Base-by-base conservation (phyloP, 35 echinoderm and acorn worm species). In the Lytechinus pictus region DNA sequence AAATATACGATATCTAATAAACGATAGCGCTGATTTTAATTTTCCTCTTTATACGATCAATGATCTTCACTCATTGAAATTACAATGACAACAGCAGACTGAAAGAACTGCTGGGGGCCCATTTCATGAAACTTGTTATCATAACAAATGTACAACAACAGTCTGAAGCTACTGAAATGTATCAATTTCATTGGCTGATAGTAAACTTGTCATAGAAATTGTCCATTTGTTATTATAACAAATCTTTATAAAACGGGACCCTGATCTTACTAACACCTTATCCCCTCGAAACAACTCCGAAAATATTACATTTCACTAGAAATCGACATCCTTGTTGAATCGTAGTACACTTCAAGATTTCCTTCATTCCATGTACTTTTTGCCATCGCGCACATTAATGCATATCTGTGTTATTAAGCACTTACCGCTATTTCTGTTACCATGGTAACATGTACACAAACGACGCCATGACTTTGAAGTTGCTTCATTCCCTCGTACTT, bases 391-490 rank as follows among this genome's bases (percentile, higher is more conserved):
- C 66, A 79, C 19, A 79, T 79, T 79, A 79, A 14, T 79, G n/a
- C 16, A 0, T 7, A 79, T n/a, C n/a, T 79, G 66, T 79, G 66
- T n/a, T 79, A 79, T 79, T 79, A n/a, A 79, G 66, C 66, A 79
- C 66, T 79, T 79, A 79, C 66, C 66, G 66, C 66, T n/a, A 24
- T 79, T 79, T 79, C 66, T 79, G 66, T 79, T 79, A 24, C 66
- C 66, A 19, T 79, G 21, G 66, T n/a, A 79, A 79, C 66, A n/a
- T 24, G 5, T 24, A 79, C 21, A 79, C 66, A 79, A 79, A 79
- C 8, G 66, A 79, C 66, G 66, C 66, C 66, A n/a, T 79, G 66
- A 79, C n/a, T 24, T 79, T 79, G 66, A 79, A 79, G 16, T 5
- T 24, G 66, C 66, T 24, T 79, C 66, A 79, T 79, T 79, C 66